Evolutionary conservation across 2,888 invertebrate species (phyloP), one percentile per base, ranked within the genome.

Genomic region (Carterocephalus palaemon): DNA sequence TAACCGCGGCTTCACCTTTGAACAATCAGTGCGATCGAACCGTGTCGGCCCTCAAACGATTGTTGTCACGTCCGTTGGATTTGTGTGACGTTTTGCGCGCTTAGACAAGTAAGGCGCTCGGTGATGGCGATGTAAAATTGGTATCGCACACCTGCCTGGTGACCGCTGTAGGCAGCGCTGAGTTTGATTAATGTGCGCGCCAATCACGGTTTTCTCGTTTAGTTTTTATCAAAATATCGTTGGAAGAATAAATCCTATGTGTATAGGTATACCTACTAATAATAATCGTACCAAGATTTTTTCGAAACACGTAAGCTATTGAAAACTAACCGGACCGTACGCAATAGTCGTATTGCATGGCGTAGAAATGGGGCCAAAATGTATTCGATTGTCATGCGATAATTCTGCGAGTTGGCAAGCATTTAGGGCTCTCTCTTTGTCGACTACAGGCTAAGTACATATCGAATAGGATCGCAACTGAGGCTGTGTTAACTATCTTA

Each of bases 91-190:
- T 56, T 67, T 67, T 67, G 56, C 66, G 60, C 63, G 61, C 64
- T 68, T 69, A 67, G 62, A 64, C 65, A 72, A 75, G 75, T 70
- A 70, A 58, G 62, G 54, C 53, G 54, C 54, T 61, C 53, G 52
- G 52, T 53, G 54, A 47, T 51, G 42, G 54, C 56, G 56, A 62
- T 57, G 58, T 66, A 53, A 62, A 63, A 66, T 63, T 62, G 58
- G 52, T 54, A 53, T 59, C 54, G 59, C 61, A 50, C 73, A 80
- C 79, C 81, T 80, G 80, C 79, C 80, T 81, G 67, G 76, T 80
- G 82, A 81, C 80, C 82, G 69, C 56, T 56, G 64, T 60, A n/a
- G n/a, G 62, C 61, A 64, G 63, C 33, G 60, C 59, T 64, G 57
- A 56, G 59, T 55, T 60, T 60, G 62, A 56, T 64, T 60, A 63